A percentile compares a stretch with the other conserved stretches of the same genome.
Evolutionary conservation across 2,113 vertebrate species (phyloP).

Genomic region (Meleagris gallopavo): DNA sequence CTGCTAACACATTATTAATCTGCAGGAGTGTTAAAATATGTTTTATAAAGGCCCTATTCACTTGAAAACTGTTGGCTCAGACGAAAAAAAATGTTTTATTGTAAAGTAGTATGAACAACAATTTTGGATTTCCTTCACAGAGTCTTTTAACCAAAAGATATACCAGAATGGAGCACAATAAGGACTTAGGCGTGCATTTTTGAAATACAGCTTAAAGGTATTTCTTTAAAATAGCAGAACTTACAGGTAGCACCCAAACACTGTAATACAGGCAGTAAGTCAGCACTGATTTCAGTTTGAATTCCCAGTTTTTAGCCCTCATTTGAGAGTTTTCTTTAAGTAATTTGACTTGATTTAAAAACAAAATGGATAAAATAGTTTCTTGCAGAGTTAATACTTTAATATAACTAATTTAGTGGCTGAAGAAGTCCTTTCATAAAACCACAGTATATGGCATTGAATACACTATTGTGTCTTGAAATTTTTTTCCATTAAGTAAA

Average conservation of each 20-base stretch:
- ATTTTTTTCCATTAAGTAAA: conserved; percentile 13
- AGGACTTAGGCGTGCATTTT: conserved; percentile 36
- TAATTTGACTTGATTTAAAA: neutral
- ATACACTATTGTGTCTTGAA: neutral
- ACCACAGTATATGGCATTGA: neutral
- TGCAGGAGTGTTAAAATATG: conserved; percentile 74
- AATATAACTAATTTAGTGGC: neutral
- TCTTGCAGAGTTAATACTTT: neutral
- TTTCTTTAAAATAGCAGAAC: neutral
- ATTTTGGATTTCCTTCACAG: conserved; percentile 45
- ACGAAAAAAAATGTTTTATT: conserved; percentile 58
- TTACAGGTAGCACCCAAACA: neutral
- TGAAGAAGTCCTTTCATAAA: neutral
- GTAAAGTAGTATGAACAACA: conserved; percentile 14
- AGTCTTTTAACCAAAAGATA: conserved; percentile 54
- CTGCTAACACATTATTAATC: conserved; percentile 76
- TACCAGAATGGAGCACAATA: neutral
- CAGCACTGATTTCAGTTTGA: neutral
- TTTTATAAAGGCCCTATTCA: conserved; percentile 66
- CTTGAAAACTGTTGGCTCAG: conserved; percentile 69
- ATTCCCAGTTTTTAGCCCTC: neutral
- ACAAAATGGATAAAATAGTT: neutral
- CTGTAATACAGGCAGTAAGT: neutral
- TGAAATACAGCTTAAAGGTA: neutral
- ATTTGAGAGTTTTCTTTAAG: neutral